Evolutionary conservation across 1,140 invertebrate species (phyloP).

Genomic region (Teleopsis dalmanni): DNA sequence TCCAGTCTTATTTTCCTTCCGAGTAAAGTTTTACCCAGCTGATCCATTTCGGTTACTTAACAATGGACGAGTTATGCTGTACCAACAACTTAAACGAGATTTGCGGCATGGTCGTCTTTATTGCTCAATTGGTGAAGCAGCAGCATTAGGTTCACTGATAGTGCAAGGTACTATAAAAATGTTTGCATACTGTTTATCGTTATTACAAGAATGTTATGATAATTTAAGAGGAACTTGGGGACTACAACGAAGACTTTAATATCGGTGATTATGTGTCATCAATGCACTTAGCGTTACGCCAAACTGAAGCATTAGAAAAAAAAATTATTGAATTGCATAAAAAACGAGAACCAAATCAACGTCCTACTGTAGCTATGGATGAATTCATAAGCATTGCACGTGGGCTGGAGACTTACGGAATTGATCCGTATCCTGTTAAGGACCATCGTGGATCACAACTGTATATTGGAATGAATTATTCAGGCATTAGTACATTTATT

Average conservation of each 20-base stretch:
- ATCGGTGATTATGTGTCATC: constrained; percentile 83
- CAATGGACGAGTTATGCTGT: constrained; percentile 49
- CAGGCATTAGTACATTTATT: constrained; percentile 90
- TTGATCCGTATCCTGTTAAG: constrained; percentile 97
- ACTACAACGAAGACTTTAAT: constrained; percentile 85
- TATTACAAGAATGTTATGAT: not conserved
- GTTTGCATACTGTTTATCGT: not conserved
- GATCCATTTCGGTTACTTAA: constrained; percentile 61
- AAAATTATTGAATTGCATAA: constrained; percentile 84
- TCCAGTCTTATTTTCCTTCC: constrained; percentile 82
- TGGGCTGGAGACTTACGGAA: constrained; percentile 89
- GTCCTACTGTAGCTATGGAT: constrained; percentile 29
- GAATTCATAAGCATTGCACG: constrained; percentile 54
- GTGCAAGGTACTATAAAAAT: constrained; percentile 69
- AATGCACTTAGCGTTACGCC: constrained; percentile 84
- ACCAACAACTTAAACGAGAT: constrained; percentile 90
- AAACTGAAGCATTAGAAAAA: constrained; percentile 83
- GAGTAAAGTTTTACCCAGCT: constrained; percentile 90
- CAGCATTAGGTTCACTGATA: constrained; percentile 83
- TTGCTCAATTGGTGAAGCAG: constrained; percentile 80
- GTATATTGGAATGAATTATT: constrained; percentile 91
- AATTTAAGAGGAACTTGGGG: constrained; percentile 79
- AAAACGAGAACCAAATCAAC: constrained; percentile 49
- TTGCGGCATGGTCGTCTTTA: constrained; percentile 88
- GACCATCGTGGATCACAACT: constrained; percentile 62